These are phyloP conservation scores for Hirtodrosophila duncani DNA, from an alignment of 2,888 invertebrate species.

Conservation along the genomic window DNA sequence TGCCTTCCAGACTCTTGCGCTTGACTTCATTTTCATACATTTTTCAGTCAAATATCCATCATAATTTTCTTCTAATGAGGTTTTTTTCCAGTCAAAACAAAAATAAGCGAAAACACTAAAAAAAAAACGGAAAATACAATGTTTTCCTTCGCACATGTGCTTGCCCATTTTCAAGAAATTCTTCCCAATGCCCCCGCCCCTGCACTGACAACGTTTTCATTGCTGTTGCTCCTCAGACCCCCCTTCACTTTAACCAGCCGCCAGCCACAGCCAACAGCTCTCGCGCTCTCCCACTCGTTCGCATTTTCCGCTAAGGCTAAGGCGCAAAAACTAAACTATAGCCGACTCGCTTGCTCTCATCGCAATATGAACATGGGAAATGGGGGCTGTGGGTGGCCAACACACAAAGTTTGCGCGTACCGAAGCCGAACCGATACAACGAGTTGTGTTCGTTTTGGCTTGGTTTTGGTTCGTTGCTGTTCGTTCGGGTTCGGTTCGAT, in stretches of 20 bases:
- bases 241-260: conserved; percentile 1
- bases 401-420: conserved; percentile 30
- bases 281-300: conserved; percentile 67
- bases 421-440: conserved; percentile 24
- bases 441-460: conserved; percentile 25
- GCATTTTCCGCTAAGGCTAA: conserved; percentile 64
- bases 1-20: no score
- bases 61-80: conserved; percentile 23
- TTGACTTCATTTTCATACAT: conserved; percentile 65
- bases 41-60: no score
- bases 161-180: conserved; percentile 48
- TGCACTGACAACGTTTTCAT: conserved; percentile 29
- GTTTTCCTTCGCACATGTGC: conserved; percentile 56
- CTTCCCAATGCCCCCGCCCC: no score
- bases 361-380: no score
- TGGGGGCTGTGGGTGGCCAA: no score
- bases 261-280: conserved; percentile 34
- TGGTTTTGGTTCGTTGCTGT: conserved; percentile 19
- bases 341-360: conserved; percentile 54
- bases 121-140: conserved; percentile 39
- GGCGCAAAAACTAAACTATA: conserved; percentile 55
- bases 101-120: conserved; percentile 23
- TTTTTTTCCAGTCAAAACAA: conserved; percentile 65
- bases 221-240: neutral
- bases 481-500: conserved; percentile 42